Percentiles rank a stretch among this genome's conserved stretches.
phyloP scores from a whole-genome alignment of 2,888 invertebrate genomes.

The Asteroscopus sphinx region DNA sequence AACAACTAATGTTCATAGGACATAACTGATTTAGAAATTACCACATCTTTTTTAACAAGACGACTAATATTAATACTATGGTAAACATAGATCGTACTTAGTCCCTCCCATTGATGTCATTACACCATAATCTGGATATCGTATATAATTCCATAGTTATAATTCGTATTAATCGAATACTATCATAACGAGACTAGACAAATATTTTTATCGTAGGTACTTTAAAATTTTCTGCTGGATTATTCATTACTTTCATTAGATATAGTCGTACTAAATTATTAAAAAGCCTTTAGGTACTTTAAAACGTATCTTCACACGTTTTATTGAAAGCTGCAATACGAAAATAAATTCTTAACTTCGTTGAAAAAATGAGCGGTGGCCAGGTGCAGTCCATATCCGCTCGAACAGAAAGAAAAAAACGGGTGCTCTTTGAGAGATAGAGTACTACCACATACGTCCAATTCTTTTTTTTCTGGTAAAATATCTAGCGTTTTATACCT shows the following conservation, averaged over 20 bases:
- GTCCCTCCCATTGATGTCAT: background rate
- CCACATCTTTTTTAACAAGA: background rate
- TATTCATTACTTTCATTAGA: background rate
- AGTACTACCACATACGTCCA: constrained; percentile 36
- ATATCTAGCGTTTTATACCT: background rate
- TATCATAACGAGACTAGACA: background rate
- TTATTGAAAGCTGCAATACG: constrained; percentile 29
- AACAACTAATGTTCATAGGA: too few relatives aligned
- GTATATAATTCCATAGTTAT: background rate
- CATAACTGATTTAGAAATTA: too few relatives aligned
- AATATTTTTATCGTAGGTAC: background rate
- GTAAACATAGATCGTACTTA: background rate
- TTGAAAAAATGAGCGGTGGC: constrained; percentile 70
- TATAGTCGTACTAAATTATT: background rate
- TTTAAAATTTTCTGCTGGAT: background rate
- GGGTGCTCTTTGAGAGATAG: constrained; percentile 63
- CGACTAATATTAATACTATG: background rate
- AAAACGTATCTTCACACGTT: constrained; percentile 6
- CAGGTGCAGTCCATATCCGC: constrained; percentile 86
- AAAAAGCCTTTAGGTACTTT: background rate
- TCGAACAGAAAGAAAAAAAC: constrained; percentile 71
- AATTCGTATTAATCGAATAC: background rate
- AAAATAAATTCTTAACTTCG: constrained; percentile 56
- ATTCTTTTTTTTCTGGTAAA: constrained; percentile 21
- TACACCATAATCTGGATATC: background rate